phyloP scores from a whole-genome alignment of 2,888 invertebrate species.

The Diarsia rubi region DNA sequence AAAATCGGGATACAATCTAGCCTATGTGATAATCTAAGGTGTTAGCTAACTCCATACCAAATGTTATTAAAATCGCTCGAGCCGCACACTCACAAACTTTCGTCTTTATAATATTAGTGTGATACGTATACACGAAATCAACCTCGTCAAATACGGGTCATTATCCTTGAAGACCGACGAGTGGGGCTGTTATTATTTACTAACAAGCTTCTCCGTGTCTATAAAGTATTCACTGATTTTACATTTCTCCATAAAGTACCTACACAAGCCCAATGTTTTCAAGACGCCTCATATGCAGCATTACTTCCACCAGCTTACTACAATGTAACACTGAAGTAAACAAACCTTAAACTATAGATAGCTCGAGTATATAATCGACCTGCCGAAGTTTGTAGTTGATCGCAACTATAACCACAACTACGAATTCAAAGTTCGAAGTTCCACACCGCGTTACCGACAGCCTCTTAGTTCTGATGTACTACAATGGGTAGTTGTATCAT shows the following conservation, averaged over 20 bases:
- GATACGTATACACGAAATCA: too few species aligned
- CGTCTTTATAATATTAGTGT: too few species aligned
- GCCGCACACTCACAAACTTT: too few species aligned
- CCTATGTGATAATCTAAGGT: too few species aligned
- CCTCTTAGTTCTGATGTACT: slow-evolving; percentile 36
- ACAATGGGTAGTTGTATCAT: slow-evolving; percentile 8
- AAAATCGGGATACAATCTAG: too few species aligned
- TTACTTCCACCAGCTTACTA: not conserved
- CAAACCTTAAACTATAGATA: slow-evolving; percentile 35
- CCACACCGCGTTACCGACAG: slow-evolving; percentile 39
- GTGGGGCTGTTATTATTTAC: too few species aligned
- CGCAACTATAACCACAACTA: slow-evolving; percentile 22
- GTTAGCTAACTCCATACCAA: too few species aligned
- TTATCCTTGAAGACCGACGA: too few species aligned
- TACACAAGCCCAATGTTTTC: not conserved
- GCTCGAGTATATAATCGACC: slow-evolving; percentile 45
- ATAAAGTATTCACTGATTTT: too few species aligned
- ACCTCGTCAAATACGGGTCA: too few species aligned
- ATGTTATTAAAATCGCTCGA: too few species aligned
- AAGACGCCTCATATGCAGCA: not conserved
- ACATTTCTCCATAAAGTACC: not conserved
- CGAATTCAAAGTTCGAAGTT: slow-evolving; percentile 49
- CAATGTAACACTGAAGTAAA: slow-evolving; percentile 3
- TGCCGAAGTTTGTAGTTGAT: slow-evolving; percentile 42
- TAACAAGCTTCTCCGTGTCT: too few species aligned